These are phyloP conservation scores for Gephyroberyx darwinii DNA, from an alignment of 2,797 vertebrate species.

Conservation along the genomic window DNA sequence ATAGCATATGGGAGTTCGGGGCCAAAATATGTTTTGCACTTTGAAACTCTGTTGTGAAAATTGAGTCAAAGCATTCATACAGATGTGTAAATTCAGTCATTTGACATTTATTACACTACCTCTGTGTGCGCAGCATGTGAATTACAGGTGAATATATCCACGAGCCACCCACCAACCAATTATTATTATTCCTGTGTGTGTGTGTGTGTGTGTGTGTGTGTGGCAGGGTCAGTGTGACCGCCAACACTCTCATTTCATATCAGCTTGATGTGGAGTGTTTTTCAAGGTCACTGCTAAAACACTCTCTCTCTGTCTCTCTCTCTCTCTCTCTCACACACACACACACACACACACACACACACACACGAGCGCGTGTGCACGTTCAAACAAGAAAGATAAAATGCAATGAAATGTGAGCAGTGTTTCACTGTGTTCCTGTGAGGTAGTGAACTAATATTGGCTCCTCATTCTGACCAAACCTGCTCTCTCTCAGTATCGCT, in stretches of 20 bases:
- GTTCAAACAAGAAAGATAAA: constrained; percentile 35
- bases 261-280: background rate
- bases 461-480: background rate
- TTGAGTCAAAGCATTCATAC: too few species aligned
- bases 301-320: background rate
- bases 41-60: too few species aligned
- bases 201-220: background rate
- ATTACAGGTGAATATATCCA: constrained; percentile 28
- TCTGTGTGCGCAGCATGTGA: constrained; percentile 19
- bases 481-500: background rate
- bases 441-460: constrained; percentile 6
- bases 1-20: too few species aligned
- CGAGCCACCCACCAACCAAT: background rate
- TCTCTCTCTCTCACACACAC: background rate
- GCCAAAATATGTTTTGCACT: too few species aligned
- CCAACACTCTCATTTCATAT: constrained; percentile 24
- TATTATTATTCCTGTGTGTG: background rate
- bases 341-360: too few species aligned
- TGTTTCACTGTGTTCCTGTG: background rate
- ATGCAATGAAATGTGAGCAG: constrained; percentile 29
- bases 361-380: too few species aligned
- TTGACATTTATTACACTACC: background rate
- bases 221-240: constrained; percentile 6
- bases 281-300: constrained; percentile 47
- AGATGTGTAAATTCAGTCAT: too few species aligned